These are phyloP conservation scores for Thysanoteuthis rhombus DNA, from an alignment of 2,888 invertebrate species.

Conservation along the genomic window DNA sequence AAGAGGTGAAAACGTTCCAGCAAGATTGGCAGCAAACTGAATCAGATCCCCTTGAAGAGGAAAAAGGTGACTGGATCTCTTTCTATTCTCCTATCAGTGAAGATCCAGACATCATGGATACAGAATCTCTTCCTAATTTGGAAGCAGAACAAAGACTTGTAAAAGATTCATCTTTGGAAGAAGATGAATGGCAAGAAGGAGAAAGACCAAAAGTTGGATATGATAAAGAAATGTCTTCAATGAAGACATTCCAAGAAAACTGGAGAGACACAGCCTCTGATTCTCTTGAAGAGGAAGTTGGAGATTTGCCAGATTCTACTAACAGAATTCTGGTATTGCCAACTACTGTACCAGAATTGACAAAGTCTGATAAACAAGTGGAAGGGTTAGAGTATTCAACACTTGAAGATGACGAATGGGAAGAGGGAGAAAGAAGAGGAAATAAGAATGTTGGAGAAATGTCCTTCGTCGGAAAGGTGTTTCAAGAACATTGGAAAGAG, in stretches of 20 bases:
- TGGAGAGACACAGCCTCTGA: not conserved
- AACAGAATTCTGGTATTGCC: not conserved
- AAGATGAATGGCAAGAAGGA: constrained; percentile 20
- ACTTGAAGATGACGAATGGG: not conserved
- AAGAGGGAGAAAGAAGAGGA: not conserved
- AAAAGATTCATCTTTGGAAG: not conserved
- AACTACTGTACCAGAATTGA: not conserved
- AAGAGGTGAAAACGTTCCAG: not conserved
- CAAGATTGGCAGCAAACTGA: not conserved
- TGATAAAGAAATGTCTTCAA: not conserved
- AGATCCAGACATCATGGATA: not conserved
- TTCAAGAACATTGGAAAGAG: not conserved
- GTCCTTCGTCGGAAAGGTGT: not conserved
- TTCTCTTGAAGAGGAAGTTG: not conserved
- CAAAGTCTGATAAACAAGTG: not conserved
- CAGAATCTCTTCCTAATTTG: not conserved
- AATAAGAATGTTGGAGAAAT: not conserved
- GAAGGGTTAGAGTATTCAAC: not conserved
- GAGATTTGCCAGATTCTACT: not conserved
- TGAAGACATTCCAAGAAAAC: not conserved
- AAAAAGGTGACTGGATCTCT: not conserved
- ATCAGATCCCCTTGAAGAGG: constrained; percentile 15
- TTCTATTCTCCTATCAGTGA: not conserved
- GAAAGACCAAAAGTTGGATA: not conserved
- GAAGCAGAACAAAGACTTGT: not conserved